These are phyloP conservation scores for Parotocinclus haroldoi DNA, from an alignment of 2,797 vertebrate species.

Conservation along the genomic window DNA sequence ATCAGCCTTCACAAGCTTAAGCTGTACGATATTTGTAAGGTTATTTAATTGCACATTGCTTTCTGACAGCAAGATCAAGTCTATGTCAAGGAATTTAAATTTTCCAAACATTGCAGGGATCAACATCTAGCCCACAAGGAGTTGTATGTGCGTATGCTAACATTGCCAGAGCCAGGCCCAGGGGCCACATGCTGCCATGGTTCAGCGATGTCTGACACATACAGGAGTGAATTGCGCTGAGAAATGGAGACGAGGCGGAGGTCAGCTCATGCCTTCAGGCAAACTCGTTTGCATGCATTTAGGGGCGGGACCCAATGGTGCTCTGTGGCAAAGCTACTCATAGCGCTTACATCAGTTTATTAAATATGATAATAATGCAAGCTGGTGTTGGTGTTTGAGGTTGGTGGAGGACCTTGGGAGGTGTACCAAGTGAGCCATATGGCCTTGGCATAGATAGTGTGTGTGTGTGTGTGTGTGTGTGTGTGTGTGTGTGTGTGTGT, in stretches of 20 bases:
- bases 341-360: constrained; percentile 77
- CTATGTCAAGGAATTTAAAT: constrained; percentile 40
- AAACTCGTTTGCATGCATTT: constrained; percentile 73
- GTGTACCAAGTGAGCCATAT: constrained; percentile 37
- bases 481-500: too few relatives aligned
- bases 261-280: constrained; percentile 67
- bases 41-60: too few relatives aligned
- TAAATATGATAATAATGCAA: constrained; percentile 80
- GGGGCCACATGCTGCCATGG: constrained; percentile 44
- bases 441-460: constrained; percentile 36
- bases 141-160: constrained; percentile 30
- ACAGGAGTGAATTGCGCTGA: constrained; percentile 41
- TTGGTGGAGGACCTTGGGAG: constrained; percentile 46
- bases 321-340: constrained; percentile 60
- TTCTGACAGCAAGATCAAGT: constrained; percentile 18
- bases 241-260: constrained; percentile 57
- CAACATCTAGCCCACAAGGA: constrained; percentile 42
- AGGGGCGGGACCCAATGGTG: constrained; percentile 55
- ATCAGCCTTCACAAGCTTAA: background rate
- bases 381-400: constrained; percentile 59
- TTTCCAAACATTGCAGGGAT: constrained; percentile 38
- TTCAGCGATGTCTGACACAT: constrained; percentile 40
- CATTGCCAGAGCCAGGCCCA: constrained; percentile 33
- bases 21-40: constrained; percentile 3
- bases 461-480: too few relatives aligned